A percentile compares a stretch with the other conserved stretches of the same genome.
Conservation (phyloP, 1,140 invertebrate species). For the Caenorhabditis elegans region WBcel235 BX284606.5:16094501-16095000, state of each 20-base stretch:
- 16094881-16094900: constrained; percentile 28
- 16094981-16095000: too few relatives aligned
- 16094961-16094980: too few relatives aligned
- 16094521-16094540: too few relatives aligned
- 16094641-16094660: too few relatives aligned
- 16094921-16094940: background rate
- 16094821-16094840: constrained; percentile 29
- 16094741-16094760: background rate
- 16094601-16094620: too few relatives aligned
- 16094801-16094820: constrained; percentile 28
- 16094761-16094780: constrained; percentile 28
- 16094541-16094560: too few relatives aligned
- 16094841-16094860: constrained; percentile 27
- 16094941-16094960: too few relatives aligned
- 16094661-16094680: background rate
- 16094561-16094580: too few relatives aligned
- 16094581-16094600: too few relatives aligned
- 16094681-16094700: background rate
- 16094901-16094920: constrained; percentile 27
- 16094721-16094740: background rate
- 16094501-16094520: too few relatives aligned
- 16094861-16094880: constrained; percentile 2
- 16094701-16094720: background rate
- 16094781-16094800: constrained; percentile 36
- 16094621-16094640: too few relatives aligned